Base-by-base conservation (phyloP, 2,888 invertebrate species). In the Calliopum simillimum region DNA sequence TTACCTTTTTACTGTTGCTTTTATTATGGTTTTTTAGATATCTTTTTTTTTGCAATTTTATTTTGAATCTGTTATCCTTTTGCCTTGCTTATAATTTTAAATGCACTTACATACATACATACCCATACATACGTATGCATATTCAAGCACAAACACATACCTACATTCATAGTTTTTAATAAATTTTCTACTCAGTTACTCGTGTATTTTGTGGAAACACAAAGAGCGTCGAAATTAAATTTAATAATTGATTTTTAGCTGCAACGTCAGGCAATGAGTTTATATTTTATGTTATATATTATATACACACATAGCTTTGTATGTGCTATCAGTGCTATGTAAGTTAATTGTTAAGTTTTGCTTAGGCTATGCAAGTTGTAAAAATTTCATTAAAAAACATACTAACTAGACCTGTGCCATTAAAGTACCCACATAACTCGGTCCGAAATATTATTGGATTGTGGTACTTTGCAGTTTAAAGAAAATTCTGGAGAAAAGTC, bases 41-140 rank as follows among this genome's bases (percentile, higher is more conserved):
- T 33, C 8, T 33, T 8, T 33, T 33, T 8, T 33, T 8, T 33
- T 33, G 5, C 8, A 1, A 33, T 33, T 33, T 33, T 33, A 33
- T 33, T 33, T 33, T 33, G 8, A 33, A 5, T 33, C 33, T 33
- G 4, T 33, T 33, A 33, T 33, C 8, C 53, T 19, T 16, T 6
- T 49, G 49, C 49, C 19, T 14, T 23, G 53, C 19, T 19, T 33
- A 58, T 25, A 25, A 25, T 33, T 58, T 58, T 25, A 25, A 58
- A 58, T 58, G 61, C 61, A 46, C 23, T 53, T 33, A 5, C 13
- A 16, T 2, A 46, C 13, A 23, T 47, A 46, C 64, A 68, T 66
- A 73, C 47, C 61, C 65, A 71, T 69, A 64, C 44, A 62, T 59
- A 65, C 69, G 70, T 63, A 66, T 64, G 46, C 58, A 71, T 23